A percentile compares a stretch with the other conserved stretches of the same genome.
Conservation (phyloP, 2,797 vertebrate species). For the Enteromius trimaculatus region DNA sequence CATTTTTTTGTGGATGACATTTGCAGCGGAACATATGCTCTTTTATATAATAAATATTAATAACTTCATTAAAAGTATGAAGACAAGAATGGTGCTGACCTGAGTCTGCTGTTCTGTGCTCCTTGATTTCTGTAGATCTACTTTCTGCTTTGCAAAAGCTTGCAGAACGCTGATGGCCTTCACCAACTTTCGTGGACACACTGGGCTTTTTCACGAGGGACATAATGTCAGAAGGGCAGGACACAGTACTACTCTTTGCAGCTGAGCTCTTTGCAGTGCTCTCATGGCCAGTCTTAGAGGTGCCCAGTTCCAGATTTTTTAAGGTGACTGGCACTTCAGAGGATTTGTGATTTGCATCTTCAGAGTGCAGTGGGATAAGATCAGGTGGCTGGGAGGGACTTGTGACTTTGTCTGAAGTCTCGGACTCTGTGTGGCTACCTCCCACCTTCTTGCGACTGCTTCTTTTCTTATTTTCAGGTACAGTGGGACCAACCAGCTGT, state of each 20-base stretch:
- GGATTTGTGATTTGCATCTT: constrained; percentile 54
- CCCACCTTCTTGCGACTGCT: constrained; percentile 79
- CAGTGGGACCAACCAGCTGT: constrained; percentile 53
- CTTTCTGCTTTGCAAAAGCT: constrained; percentile 59
- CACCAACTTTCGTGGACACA: constrained; percentile 68
- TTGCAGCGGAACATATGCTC: neutral
- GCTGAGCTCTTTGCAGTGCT: constrained; percentile 30
- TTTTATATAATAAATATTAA: neutral
- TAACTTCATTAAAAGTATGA: neutral
- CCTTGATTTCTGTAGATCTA: constrained; percentile 70
- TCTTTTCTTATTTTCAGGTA: constrained; percentile 66
- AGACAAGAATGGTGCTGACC: constrained; percentile 33
- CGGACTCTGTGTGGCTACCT: constrained; percentile 82
- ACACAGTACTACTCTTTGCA: constrained; percentile 35
- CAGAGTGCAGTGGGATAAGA: constrained; percentile 75
- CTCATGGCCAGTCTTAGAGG: constrained; percentile 27
- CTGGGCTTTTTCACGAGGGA: constrained; percentile 61
- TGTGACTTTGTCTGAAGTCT: constrained; percentile 83
- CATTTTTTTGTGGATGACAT: neutral
- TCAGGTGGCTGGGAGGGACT: constrained; percentile 84
- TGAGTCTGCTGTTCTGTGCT: constrained; percentile 60
- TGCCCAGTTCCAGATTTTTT: constrained; percentile 17
- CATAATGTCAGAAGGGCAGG: constrained; percentile 41
- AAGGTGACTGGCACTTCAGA: constrained; percentile 10
- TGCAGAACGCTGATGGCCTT: constrained; percentile 73